Percentiles rank a stretch among this genome's conserved stretches.
Evolutionary conservation across 2,797 vertebrate species (phyloP).

Genomic region (Xenopus petersii): DNA sequence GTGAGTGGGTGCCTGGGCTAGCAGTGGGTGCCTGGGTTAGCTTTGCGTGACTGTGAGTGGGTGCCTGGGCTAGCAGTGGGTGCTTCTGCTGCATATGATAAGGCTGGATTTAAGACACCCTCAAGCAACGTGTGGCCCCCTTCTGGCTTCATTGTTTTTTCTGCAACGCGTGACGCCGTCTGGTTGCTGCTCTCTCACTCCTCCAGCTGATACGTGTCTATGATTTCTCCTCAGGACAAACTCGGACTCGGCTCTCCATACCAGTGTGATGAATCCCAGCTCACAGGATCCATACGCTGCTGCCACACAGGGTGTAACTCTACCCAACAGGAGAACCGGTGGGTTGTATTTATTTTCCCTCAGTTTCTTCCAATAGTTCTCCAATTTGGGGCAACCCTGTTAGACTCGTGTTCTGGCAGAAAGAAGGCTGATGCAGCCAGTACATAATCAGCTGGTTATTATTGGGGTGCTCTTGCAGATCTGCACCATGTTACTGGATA

Average conservation of each 20-base stretch:
- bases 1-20: background rate
- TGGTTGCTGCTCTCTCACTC: background rate
- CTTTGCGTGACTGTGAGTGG: background rate
- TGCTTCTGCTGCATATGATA: too few species aligned
- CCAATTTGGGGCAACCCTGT: too few species aligned
- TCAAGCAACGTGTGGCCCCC: too few species aligned
- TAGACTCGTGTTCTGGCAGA: too few species aligned
- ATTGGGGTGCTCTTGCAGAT: too few species aligned
- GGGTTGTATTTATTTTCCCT: slow-evolving; percentile 47
- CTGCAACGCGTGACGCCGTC: background rate
- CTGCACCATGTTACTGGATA: too few species aligned
- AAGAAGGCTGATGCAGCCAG: too few species aligned
- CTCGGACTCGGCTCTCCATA: slow-evolving; percentile 91
- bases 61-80: background rate
- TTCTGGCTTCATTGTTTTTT: slow-evolving; percentile 1
- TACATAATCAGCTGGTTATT: too few species aligned
- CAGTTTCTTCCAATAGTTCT: too few species aligned
- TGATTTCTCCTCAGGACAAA: slow-evolving; percentile 75
- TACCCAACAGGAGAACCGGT: slow-evolving; percentile 72
- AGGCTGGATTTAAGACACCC: too few species aligned
- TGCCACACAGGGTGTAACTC: slow-evolving; percentile 51
- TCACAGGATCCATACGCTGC: slow-evolving; percentile 71
- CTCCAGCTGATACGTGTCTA: slow-evolving; percentile 2
- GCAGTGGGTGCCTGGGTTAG: too few species aligned
- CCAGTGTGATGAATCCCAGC: slow-evolving; percentile 88